Evolutionary conservation across 2,888 invertebrate genomes (phyloP).

Genomic region (Hemicrepidius hirtus): DNA sequence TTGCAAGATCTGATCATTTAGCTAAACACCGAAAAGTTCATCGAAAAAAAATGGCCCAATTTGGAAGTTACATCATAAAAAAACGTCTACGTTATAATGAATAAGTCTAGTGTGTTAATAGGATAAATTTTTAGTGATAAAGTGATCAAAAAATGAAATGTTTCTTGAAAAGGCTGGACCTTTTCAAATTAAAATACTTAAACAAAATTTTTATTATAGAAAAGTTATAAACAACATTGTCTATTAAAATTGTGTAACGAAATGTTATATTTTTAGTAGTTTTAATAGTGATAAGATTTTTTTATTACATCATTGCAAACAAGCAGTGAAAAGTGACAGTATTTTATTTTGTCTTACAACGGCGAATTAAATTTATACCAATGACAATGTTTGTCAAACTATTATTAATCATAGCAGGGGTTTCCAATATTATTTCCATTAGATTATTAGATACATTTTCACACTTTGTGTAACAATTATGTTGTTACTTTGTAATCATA

Average conservation of each 20-base stretch:
- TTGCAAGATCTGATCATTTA: constrained; percentile 95
- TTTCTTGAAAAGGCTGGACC: no score
- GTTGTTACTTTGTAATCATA: constrained; percentile 13
- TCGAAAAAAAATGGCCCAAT: constrained; percentile 76
- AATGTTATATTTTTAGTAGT: no score
- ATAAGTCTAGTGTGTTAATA: neutral
- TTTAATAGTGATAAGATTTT: no score
- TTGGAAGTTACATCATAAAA: constrained; percentile 59
- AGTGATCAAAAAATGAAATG: no score
- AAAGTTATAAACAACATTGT: neutral
- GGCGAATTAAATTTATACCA: neutral
- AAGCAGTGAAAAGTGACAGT: neutral
- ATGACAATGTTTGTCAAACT: constrained; percentile 19
- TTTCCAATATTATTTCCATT: constrained; percentile 4
- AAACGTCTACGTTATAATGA: constrained; percentile 47
- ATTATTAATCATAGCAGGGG: neutral
- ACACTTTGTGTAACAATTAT: constrained; percentile 9
- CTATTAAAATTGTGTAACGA: no score
- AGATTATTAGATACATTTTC: neutral
- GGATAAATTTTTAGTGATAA: neutral
- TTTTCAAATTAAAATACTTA: neutral
- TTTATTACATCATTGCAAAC: no score
- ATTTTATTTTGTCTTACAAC: constrained; percentile 13
- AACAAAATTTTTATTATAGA: neutral
- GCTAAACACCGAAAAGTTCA: constrained; percentile 94